These are phyloP conservation scores for Paragorgia papillata DNA, from an alignment of 92 coral and sea anemone genomes.

Conservation along the genomic window DNA sequence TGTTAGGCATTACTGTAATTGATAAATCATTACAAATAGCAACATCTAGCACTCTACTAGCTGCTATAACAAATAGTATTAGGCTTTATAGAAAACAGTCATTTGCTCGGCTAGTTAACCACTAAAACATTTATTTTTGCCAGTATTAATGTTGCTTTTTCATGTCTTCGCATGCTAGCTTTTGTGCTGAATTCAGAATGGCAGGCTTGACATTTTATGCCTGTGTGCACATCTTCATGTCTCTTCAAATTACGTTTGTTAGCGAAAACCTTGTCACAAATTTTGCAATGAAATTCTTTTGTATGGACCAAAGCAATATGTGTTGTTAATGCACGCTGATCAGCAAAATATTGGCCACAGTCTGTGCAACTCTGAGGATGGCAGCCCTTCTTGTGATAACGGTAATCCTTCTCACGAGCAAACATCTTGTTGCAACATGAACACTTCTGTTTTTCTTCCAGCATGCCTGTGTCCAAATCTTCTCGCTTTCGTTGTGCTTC, in stretches of 20 bases:
- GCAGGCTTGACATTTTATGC: conserved; percentile 29
- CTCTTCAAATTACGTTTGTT: conserved; percentile 54
- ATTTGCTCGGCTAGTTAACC: no score
- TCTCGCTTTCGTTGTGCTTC: conserved; percentile 60
- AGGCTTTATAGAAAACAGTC: no score
- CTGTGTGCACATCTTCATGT: conserved; percentile 45
- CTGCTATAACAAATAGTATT: no score
- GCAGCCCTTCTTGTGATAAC: conserved; percentile 62
- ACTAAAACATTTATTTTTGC: background rate
- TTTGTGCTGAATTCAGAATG: conserved; percentile 40
- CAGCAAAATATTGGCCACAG: conserved; percentile 47
- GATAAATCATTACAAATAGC: no score
- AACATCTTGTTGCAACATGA: conserved; percentile 39
- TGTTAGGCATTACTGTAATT: no score
- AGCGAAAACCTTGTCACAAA: conserved; percentile 56
- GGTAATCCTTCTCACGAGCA: conserved; percentile 51
- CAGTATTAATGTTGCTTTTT: conserved; percentile 9
- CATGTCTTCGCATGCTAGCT: conserved; percentile 38
- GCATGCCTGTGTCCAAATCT: conserved; percentile 58
- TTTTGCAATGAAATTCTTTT: conserved; percentile 42
- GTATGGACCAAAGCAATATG: conserved; percentile 48
- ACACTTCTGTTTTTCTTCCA: conserved; percentile 38
- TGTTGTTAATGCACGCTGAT: conserved; percentile 35
- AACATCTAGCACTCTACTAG: no score
- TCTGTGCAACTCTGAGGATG: conserved; percentile 44